Evolutionary conservation across 2,797 vertebrate genomes (phyloP).

Genomic region (Mormyrus proboscirostris): DNA sequence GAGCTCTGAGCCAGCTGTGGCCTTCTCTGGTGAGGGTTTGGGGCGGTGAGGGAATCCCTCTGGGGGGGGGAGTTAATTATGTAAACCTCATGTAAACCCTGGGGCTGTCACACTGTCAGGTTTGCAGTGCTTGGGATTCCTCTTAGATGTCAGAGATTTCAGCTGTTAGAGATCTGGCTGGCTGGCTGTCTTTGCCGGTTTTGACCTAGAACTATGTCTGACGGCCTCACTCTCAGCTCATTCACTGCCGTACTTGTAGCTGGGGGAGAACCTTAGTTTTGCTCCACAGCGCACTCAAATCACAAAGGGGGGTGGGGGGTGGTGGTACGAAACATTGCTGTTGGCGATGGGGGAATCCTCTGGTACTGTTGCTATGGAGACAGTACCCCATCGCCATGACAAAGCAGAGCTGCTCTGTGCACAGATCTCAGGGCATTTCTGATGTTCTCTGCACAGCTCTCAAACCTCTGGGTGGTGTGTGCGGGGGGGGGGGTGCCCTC

Average conservation of each 20-base stretch:
- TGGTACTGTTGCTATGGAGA: slow-evolving; percentile 18
- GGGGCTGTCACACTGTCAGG: neutral
- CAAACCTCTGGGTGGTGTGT: neutral
- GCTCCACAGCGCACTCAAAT: neutral
- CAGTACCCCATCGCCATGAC: neutral
- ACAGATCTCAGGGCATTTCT: neutral
- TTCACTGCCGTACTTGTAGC: neutral
- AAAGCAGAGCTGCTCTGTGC: neutral
- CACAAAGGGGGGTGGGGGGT: neutral
- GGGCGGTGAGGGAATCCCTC: neutral
- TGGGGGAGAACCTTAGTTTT: neutral
- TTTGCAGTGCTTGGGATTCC: neutral
- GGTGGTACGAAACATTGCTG: neutral
- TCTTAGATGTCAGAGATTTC: neutral
- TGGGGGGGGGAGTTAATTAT: neutral
- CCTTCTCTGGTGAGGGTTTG: neutral
- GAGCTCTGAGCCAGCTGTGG: neutral
- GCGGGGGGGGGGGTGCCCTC: neutral
- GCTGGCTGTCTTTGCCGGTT: neutral
- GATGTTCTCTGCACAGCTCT: neutral
- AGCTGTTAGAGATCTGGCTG: neutral
- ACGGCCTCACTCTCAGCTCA: neutral
- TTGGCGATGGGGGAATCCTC: neutral
- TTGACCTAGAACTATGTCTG: neutral
- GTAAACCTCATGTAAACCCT: neutral